These are phyloP conservation scores for Amphimallon solstitiale DNA, from an alignment of 2,888 invertebrate genomes.

Conservation along the genomic window DNA sequence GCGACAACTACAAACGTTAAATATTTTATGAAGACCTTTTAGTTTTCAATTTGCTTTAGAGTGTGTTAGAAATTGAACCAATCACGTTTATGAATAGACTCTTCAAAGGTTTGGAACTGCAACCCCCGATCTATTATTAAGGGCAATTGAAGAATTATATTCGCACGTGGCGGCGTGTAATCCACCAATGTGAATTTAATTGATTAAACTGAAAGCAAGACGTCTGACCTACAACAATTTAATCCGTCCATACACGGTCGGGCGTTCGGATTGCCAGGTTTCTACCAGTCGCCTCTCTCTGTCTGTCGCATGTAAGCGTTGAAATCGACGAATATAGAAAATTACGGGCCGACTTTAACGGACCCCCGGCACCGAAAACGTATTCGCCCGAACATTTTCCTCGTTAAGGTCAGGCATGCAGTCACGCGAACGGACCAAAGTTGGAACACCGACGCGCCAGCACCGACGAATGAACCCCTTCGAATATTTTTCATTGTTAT, in stretches of 20 bases:
- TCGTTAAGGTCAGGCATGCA: conserved; percentile 27
- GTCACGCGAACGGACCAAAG: conserved; percentile 27
- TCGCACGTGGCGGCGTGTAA: conserved; percentile 19
- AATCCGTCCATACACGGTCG: conserved; percentile 62
- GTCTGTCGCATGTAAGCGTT: neutral
- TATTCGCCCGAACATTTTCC: conserved; percentile 22
- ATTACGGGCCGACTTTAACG: neutral
- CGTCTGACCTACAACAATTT: conserved; percentile 51
- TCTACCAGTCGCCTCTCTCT: neutral
- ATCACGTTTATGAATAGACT: too few species aligned
- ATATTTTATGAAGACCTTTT: too few species aligned
- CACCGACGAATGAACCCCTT: neutral
- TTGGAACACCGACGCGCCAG: neutral
- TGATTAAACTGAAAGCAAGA: conserved; percentile 33
- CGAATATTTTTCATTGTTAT: conserved; percentile 15
- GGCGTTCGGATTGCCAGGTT: neutral
- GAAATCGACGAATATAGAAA: conserved; percentile 19
- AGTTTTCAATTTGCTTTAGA: too few species aligned
- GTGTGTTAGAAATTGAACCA: too few species aligned
- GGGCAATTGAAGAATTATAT: neutral
- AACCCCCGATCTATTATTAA: too few species aligned
- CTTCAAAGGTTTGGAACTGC: too few species aligned
- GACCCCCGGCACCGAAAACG: neutral
- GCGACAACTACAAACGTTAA: too few species aligned
- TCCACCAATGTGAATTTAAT: conserved; percentile 24